Conservation (phyloP, 1,140 invertebrate species). For the Drosophila truncata region DNA sequence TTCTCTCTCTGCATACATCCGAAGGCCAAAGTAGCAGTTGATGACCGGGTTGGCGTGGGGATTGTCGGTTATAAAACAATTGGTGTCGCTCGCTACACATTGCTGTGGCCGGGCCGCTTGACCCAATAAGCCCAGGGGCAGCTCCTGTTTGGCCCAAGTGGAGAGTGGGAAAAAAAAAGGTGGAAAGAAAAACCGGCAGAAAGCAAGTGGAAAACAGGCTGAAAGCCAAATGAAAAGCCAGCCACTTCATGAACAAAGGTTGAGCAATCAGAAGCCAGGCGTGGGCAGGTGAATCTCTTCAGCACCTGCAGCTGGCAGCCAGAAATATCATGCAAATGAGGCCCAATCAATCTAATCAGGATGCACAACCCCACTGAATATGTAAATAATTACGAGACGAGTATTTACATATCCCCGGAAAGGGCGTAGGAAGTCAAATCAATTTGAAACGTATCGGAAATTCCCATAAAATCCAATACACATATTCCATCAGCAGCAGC, state of each 20-base stretch:
- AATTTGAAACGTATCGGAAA: conserved; percentile 17
- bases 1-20: conserved; percentile 13
- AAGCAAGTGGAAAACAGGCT: conserved; percentile 30
- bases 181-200: conserved; percentile 7
- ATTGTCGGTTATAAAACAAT: conserved; percentile 57
- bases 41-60: conserved; percentile 10
- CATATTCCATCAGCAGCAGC: neutral
- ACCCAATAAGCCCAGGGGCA: conserved; percentile 68
- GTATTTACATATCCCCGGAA: conserved; percentile 35
- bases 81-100: conserved; percentile 71
- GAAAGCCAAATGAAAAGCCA: conserved; percentile 30
- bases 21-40: conserved; percentile 38
- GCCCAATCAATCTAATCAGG: conserved; percentile 48
- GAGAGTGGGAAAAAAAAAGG: conserved; percentile 1
- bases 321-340: conserved; percentile 45
- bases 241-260: conserved; percentile 59
- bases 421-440: conserved; percentile 21
- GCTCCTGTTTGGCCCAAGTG: conserved; percentile 6
- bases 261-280: conserved; percentile 41
- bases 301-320: conserved; percentile 26
- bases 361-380: conserved; percentile 42
- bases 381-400: conserved; percentile 44
- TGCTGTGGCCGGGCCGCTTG: conserved; percentile 54
- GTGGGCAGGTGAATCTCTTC: conserved; percentile 13
- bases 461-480: conserved; percentile 21